phyloP scores from a whole-genome alignment of 2,888 invertebrate genomes.

The Baccha elongata region DNA sequence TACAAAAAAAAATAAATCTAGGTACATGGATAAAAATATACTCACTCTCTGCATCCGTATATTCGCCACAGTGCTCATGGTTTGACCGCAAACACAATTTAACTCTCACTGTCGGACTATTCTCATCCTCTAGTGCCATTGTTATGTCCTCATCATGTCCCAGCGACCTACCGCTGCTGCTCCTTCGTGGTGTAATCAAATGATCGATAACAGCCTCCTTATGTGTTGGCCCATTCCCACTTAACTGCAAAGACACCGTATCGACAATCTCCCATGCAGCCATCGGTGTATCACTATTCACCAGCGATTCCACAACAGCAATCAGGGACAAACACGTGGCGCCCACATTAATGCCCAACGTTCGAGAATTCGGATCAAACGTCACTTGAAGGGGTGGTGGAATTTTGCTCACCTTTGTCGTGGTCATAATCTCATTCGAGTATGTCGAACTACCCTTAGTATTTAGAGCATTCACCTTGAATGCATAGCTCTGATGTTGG shows the following conservation, averaged over 20 bases:
- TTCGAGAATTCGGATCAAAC: slow-evolving; percentile 90
- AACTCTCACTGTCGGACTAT: slow-evolving; percentile 87
- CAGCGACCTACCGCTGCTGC: slow-evolving; percentile 83
- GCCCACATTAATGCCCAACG: slow-evolving; percentile 90
- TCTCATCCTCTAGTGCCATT: slow-evolving; percentile 85
- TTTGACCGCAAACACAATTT: slow-evolving; percentile 92
- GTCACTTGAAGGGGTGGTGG: slow-evolving; percentile 91
- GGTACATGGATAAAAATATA: slow-evolving; percentile 75
- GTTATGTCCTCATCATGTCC: slow-evolving; percentile 84
- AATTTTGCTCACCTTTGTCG: slow-evolving; percentile 93
- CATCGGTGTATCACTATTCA: slow-evolving; percentile 84
- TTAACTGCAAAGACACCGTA: slow-evolving; percentile 87
- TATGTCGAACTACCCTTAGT: slow-evolving; percentile 94
- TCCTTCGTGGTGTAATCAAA: slow-evolving; percentile 83
- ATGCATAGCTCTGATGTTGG: slow-evolving; percentile 93
- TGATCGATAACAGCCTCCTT: slow-evolving; percentile 88
- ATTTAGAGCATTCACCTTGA: slow-evolving; percentile 95
- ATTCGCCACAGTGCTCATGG: slow-evolving; percentile 92
- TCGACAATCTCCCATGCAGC: slow-evolving; percentile 89
- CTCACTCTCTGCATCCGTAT: slow-evolving; percentile 92
- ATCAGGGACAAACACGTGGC: slow-evolving; percentile 90
- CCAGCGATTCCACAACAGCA: slow-evolving; percentile 89
- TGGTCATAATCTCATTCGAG: slow-evolving; percentile 91
- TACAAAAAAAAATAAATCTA: slow-evolving; percentile 41
- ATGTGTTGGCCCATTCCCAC: slow-evolving; percentile 87